A percentile compares a stretch with the other conserved stretches of the same genome.
These are phyloP conservation scores for Macrophya annulata DNA, from an alignment of 2,888 invertebrate genomes.

Conservation along the genomic window DNA sequence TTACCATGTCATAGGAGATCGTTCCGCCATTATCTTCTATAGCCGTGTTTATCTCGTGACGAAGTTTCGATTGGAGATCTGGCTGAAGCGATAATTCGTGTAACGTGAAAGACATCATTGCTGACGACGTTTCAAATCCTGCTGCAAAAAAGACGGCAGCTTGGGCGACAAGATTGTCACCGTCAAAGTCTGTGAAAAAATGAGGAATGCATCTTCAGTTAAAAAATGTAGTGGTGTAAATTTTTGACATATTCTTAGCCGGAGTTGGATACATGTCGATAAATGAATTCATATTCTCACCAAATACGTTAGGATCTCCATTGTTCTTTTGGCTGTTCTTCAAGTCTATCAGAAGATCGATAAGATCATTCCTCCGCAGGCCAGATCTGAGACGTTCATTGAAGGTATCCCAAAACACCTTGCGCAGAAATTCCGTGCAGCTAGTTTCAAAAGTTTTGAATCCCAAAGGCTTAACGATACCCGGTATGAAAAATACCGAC, in stretches of 20 bases:
- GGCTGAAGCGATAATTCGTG: conserved; percentile 28
- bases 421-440: conserved; percentile 75
- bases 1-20: conserved; percentile 56
- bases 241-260: neutral
- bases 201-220: neutral
- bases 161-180: conserved; percentile 53
- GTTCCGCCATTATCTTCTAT: conserved; percentile 36
- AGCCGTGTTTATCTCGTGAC: conserved; percentile 52
- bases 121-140: conserved; percentile 43
- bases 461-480: conserved; percentile 73
- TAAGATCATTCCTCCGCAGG: conserved; percentile 77
- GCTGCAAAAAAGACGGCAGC: conserved; percentile 32
- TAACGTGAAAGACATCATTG: conserved; percentile 17
- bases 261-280: neutral
- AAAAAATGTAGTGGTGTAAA: neutral
- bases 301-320: conserved; percentile 47
- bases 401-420: conserved; percentile 78
- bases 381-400: conserved; percentile 77
- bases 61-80: conserved; percentile 70
- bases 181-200: conserved; percentile 67
- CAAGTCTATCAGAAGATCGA: conserved; percentile 80
- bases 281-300: neutral
- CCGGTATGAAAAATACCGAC: conserved; percentile 79
- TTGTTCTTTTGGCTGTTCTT: conserved; percentile 68
- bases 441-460: conserved; percentile 76